phyloP scores from a whole-genome alignment of 1,140 invertebrate genomes.

The Tribolium madens region DNA sequence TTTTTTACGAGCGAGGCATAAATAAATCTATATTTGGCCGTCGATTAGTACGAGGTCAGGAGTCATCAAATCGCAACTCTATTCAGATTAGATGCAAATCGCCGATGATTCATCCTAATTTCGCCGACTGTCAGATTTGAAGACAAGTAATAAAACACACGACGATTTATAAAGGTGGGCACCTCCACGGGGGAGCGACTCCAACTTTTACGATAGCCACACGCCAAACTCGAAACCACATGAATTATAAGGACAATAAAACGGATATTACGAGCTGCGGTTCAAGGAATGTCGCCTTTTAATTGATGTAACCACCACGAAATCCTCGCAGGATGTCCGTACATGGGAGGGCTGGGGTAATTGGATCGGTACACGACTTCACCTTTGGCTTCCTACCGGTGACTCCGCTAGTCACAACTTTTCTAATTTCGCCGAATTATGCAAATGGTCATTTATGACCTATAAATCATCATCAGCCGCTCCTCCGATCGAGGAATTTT shows the following conservation, averaged over 20 bases:
- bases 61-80: conserved; percentile 18
- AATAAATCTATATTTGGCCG: conserved; percentile 34
- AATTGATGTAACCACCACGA: conserved; percentile 37
- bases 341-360: conserved; percentile 29
- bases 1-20: conserved; percentile 24
- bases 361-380: conserved; percentile 13
- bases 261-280: not conserved
- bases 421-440: not conserved
- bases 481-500: conserved; percentile 4
- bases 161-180: conserved; percentile 29
- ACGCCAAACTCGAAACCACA: conserved; percentile 17
- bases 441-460: not conserved
- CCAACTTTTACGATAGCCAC: conserved; percentile 33
- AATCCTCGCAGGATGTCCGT: conserved; percentile 8
- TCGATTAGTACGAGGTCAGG: conserved; percentile 32
- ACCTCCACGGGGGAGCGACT: not conserved
- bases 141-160: conserved; percentile 13
- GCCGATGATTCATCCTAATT: conserved; percentile 26
- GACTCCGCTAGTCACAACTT: not conserved
- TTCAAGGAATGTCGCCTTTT: conserved; percentile 25
- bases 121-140: conserved; percentile 9
- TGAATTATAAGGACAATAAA: conserved; percentile 29
- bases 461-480: not conserved
- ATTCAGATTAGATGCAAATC: conserved; percentile 32
- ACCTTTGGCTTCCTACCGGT: conserved; percentile 2